Base-by-base conservation (phyloP, 2,888 invertebrate genomes). In the Lasioglossum vierecki region DNA sequence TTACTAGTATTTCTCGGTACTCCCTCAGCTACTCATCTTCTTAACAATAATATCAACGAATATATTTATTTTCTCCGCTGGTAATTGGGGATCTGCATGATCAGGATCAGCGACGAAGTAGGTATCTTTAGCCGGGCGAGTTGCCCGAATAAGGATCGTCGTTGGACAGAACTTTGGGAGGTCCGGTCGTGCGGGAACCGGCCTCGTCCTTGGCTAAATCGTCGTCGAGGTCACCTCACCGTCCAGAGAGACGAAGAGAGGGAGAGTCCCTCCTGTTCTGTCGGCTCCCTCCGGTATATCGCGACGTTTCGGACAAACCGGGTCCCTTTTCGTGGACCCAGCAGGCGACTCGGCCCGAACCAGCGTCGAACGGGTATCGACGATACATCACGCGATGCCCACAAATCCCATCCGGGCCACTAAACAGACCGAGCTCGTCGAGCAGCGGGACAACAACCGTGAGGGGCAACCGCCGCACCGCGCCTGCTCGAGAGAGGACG, bases 381-480 rank as follows among this genome's bases (percentile, higher is more conserved):
- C 92, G 92, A 94, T 94, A 93, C 92, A 94, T 94, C 94, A 92
- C 91, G 92, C 92, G 90, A 92, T 87, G 89, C 84, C 91, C 91
- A 92, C 93, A 92, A 94, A 93, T 93, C 91, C 91, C 86, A 85
- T 89, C 89, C 83, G 81, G 79, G 76, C 63, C 81, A 81, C 80
- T 90, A 90, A 90, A 86, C 82, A 72, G 79, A 87, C 88, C 87
- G 15, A 46, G 46, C 46, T 74, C 5, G 87, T 74, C 5, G 87
- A 84, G 86, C 90, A 84, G 80, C 83, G 88, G 86, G 83, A 87
- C 84, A 84, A 84, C 82, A 77, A 88, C 71, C 44, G 72, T 73
- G 72, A 57, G 30, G 68, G 68, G 68, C 77, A 60, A 68, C 30
- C 8, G 44, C 44, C 44, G 44, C 44, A 73, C 44, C 44, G 44